Base-by-base conservation (phyloP, 2,113 vertebrate genomes). In the Hemichromis elongatus region DNA sequence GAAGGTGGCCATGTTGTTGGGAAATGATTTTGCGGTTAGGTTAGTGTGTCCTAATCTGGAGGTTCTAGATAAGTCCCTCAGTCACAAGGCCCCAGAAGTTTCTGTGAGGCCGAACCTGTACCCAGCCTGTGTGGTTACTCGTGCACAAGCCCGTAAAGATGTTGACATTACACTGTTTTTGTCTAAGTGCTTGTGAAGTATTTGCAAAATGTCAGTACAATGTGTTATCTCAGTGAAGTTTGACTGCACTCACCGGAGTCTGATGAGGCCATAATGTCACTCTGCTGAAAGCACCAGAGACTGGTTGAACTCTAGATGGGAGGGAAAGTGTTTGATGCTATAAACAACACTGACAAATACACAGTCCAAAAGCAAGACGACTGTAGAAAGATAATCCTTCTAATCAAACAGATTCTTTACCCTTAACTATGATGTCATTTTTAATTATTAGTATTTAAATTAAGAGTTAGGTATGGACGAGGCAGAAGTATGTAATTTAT, bases 141-240 rank as follows among this genome's bases (percentile, higher is more conserved):
- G 0, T 10, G 28, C 56, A 59, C 28, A 59, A 33, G 28, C 16
- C 28, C 2, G 0, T 59, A 59, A 59, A 10, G 5, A 0, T 19
- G 56, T 33, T 6, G 28, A 59, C 19, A 33, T 59, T 30, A 59
- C 18, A 59, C 28, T 33, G 8, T 59, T 59, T 33, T 59, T 59
- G 28, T 59, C 28, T 19, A 33, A 33, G 28, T 59, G 56, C 28
- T 19, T 59, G 56, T 59, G 28, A 59, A 59, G 33, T 59, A 59
- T 2, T 28, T 28, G 55, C 0, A 56, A 56, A 26, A 24, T 59
- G 28, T 35, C 28, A 35, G 30, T 12, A 0, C 9, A 61, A 28
- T 33, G 30, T 0, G 1, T 61, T 61, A 61, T 33, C 30, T 61
- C 57, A 61, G 57, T 68, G n/a, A 68, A 42, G 8, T n/a, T 1